Base-by-base conservation (phyloP, 2,888 invertebrate species). In the Ophraella communa region DNA sequence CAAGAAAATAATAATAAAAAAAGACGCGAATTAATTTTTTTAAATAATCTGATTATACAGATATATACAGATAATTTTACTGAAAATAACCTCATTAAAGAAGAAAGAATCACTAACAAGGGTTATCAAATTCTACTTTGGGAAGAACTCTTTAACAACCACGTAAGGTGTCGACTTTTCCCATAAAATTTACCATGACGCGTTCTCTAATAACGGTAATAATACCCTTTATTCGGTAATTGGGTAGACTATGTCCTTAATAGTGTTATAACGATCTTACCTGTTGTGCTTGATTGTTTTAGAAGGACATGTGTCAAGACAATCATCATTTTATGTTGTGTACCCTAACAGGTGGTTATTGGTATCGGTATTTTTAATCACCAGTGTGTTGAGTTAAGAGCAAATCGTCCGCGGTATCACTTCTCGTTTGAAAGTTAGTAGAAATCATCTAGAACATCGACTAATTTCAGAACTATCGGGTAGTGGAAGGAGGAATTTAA, bases 191-290 rank as follows among this genome's bases (percentile, higher is more conserved):
- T 62, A 59, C 11, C 17, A 24, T 8, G 54, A n/a, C 11, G 27
- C 8, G 53, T 21, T 64, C 62, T 51, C 54, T 71, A 71, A 71
- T 71, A 69, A 74, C 71, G 66, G 65, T 71, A 69, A 74, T 71
- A 68, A 67, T 68, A 72, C 68, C 65, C 70, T 70, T 72, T 71
- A 72, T 71, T 72, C 60, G 61, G 69, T 74, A 73, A 74, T 74
- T 74, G 73, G 70, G 58, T 56, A 57, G 65, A 59, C 67, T 69
- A 68, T 66, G 67, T 70, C 70, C 72, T 70, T 69, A 71, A 64
- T 54, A 62, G 62, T 54, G 30, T 63, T 63, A 58, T 70, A 70
- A 70, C 64, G 64, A 67, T 52, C 42, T 59, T 64, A 66, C 65
- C 70, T 67, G 67, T 66, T 51, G 65, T 61, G 53, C 27, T 54